Evolutionary conservation across 2,888 invertebrate species (phyloP), one percentile per base, ranked within the genome.

Genomic region (Hoplodrina blanda): DNA sequence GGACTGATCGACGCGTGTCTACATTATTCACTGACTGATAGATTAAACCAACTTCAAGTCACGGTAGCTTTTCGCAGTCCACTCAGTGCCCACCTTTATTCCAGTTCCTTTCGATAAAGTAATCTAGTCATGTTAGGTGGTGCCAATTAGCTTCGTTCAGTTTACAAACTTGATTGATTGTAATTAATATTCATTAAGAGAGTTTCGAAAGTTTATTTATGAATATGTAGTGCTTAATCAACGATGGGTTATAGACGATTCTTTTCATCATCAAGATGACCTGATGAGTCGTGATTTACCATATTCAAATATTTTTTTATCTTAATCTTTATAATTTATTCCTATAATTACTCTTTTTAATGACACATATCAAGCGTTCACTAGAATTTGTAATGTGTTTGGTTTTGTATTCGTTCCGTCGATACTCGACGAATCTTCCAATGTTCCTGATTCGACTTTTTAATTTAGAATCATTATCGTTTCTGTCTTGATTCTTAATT

Each of bases 81-180:
- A 78, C 70, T 80, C 78, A 64, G 60, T 75, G 59, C 54, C 75
- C 53, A 76, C 78, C 78, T 77, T 68, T 56, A 78, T 78, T 69
- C 81, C 62, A 60, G 81, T 81, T 77, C 63, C 49, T 41, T 46
- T 25, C 49, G 78, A 79, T 79, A 72, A 66, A 77, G 41, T 81
- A 61, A 81, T 79, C 81, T 81, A 59, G 72, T 66, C 65, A 69
- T 44, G 78, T 77, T 72, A 77, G 78, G 78, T 79, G 62, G 65
- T 77, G 82, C 82, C 79, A 80, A 80, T 80, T 80, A 80, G 79
- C 67, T 70, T 52, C 74, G 82, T 78, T 68, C 67, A 70, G 69
- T 63, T 69, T 55, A 74, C 82, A 70, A 78, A 81, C 74, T 73
- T 78, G 82, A 80, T 82, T 66, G 80, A 78, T 78, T 33, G 52